Conservation (phyloP, 2,888 invertebrate genomes). For the Lydus trimaculatus region DNA sequence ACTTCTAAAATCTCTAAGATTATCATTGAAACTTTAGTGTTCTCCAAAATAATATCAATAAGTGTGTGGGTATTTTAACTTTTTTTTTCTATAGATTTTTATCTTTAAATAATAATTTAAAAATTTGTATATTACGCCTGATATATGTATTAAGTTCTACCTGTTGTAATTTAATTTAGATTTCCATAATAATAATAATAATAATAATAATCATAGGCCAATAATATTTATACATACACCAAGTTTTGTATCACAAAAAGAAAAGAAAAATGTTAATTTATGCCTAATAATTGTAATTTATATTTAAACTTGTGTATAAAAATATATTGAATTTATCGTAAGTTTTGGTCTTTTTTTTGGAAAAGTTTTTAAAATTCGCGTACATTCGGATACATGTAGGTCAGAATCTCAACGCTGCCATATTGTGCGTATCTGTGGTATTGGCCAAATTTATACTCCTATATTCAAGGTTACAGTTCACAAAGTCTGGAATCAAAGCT, state of each 20-base stretch:
- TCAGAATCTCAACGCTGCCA: neutral
- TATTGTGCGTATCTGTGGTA: neutral
- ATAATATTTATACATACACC: conserved; percentile 44
- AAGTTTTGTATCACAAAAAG: conserved; percentile 50
- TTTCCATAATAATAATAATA: conserved; percentile 36
- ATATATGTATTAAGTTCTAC: conserved; percentile 38
- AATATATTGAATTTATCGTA: conserved; percentile 59
- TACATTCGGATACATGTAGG: too few species aligned
- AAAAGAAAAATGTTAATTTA: conserved; percentile 46
- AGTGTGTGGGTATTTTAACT: conserved; percentile 30
- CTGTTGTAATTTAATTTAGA: conserved; percentile 41
- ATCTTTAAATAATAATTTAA: conserved; percentile 31
- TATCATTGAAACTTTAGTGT: neutral
- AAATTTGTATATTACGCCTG: conserved; percentile 40
- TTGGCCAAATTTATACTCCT: too few species aligned
- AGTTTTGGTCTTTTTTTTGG: neutral
- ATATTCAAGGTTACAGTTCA: too few species aligned
- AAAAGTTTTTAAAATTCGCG: neutral
- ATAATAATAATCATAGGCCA: conserved; percentile 37
- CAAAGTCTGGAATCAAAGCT: too few species aligned
- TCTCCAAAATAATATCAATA: neutral
- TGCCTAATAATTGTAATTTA: conserved; percentile 59
- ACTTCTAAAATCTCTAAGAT: neutral
- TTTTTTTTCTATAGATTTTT: too few species aligned
- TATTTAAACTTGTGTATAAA: conserved; percentile 59